Base-by-base conservation (phyloP, 2,797 vertebrate species). In the Chanos chanos region DNA sequence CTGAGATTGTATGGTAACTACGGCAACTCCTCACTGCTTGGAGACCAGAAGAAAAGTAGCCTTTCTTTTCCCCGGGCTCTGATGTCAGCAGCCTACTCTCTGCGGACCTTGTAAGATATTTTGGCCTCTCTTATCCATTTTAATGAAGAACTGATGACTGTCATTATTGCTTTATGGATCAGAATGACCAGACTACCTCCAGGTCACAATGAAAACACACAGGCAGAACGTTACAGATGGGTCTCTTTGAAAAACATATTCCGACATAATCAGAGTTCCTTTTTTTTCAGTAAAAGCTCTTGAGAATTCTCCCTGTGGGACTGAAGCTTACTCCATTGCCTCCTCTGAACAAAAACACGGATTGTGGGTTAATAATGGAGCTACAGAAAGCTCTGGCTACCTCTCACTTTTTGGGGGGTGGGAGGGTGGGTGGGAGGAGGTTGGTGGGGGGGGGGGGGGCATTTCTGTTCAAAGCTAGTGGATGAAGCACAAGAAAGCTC, bases 341-440 rank as follows among this genome's bases (percentile, higher is more conserved):
- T 49, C 39, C 27, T 30, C 27, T 7, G 51, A 54, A 68, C 60
- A 70, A 73, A 71, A 74, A 52, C 54, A 68, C 64, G 45, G 19
- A 62, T 72, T 67, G 40, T 40, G 60, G 55, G 45, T 62, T 66
- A 70, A 79, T 64, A 22, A n/a, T n/a, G n/a, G 56, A 77, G 77
- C 64, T 48, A n/a, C 37, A 19, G 57, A 73, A 69, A 40, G 57
- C 73, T 76, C 51, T 50, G 75, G 68, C 52, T 56, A 72, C 64
- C 68, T 60, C 68, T 66, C 63, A 50, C 66, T 64, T 68, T 72
- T 71, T 68, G n/a, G n/a, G n/a, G n/a, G n/a, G n/a, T n/a, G n/a
- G n/a, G n/a, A n/a, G n/a, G n/a, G n/a, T n/a, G n/a, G n/a, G n/a
- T n/a, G n/a, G n/a, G n/a, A n/a, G n/a, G n/a, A n/a, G n/a, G n/a